A percentile compares a stretch with the other conserved stretches of the same genome.
Evolutionary conservation across 2,113 vertebrate species (phyloP).

Genomic region (Delphinapterus leucas): DNA sequence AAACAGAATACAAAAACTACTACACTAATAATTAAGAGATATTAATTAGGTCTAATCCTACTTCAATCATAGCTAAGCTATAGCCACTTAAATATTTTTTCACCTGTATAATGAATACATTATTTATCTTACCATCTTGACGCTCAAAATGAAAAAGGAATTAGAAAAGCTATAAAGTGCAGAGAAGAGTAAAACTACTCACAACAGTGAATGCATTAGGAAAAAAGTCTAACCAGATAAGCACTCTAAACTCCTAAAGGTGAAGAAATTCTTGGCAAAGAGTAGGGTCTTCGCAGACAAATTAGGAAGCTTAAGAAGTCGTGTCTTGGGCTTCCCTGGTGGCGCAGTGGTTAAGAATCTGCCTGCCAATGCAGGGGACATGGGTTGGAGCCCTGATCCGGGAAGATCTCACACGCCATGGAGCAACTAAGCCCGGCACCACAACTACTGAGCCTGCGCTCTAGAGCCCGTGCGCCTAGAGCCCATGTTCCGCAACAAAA

Average conservation of each 20-base stretch:
- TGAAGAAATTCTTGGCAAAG: not conserved
- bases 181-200: not conserved
- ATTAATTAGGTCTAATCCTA: not conserved
- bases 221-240: not conserved
- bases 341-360: too few species aligned
- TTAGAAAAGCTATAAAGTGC: not conserved
- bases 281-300: not conserved
- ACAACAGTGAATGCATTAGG: not conserved
- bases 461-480: too few species aligned
- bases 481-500: too few species aligned
- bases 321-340: not conserved
- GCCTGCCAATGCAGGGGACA: too few species aligned
- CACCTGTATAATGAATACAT: not conserved
- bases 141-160: not conserved
- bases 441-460: too few species aligned
- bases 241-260: not conserved
- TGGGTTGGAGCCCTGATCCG: too few species aligned
- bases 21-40: not conserved
- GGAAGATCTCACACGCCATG: too few species aligned
- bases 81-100: not conserved
- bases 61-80: not conserved
- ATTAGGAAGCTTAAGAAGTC: not conserved
- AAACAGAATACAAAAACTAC: not conserved
- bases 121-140: not conserved
- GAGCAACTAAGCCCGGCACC: too few species aligned